phyloP scores from a whole-genome alignment of 2,888 invertebrate species.

The Aproaerema taeniolella region DNA sequence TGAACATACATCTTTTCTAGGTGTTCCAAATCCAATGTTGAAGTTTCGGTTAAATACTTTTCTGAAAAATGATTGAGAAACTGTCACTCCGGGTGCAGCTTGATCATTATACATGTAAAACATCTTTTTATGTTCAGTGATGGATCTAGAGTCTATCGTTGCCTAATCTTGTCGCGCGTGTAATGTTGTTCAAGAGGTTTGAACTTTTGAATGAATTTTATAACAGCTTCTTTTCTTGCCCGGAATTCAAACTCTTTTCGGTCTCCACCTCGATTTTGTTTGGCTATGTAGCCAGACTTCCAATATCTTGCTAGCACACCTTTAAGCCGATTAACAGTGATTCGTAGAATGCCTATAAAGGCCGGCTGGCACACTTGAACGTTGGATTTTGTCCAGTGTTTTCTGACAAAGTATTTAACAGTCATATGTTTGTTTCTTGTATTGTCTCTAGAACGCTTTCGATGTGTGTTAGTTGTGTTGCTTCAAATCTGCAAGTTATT shows the following conservation, averaged over 20 bases:
- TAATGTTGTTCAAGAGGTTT: slow-evolving; percentile 15
- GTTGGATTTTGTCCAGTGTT: background rate
- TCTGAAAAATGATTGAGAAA: slow-evolving; percentile 12
- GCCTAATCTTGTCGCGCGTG: slow-evolving; percentile 12
- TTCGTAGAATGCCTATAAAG: background rate
- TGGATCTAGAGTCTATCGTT: slow-evolving; percentile 6
- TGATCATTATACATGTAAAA: slow-evolving; percentile 13
- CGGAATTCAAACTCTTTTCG: slow-evolving; percentile 12
- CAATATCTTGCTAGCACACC: slow-evolving; percentile 15
- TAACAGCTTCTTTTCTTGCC: slow-evolving; percentile 11
- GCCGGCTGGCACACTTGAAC: background rate
- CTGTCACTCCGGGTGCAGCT: slow-evolving; percentile 5
- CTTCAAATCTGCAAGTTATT: background rate
- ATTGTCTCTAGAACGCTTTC: background rate
- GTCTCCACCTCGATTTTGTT: slow-evolving; percentile 12
- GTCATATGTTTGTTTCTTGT: background rate
- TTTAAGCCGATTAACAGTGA: slow-evolving; percentile 8
- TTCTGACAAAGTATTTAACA: background rate
- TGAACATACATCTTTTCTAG: slow-evolving; percentile 14
- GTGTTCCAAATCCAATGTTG: slow-evolving; percentile 15
- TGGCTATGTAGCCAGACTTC: slow-evolving; percentile 12
- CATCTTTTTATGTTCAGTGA: slow-evolving; percentile 12
- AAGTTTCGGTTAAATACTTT: slow-evolving; percentile 14
- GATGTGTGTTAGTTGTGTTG: background rate
- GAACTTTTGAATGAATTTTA: slow-evolving; percentile 14